These are phyloP conservation scores for Apteryx mantelli DNA, from an alignment of 2,113 vertebrate genomes.

Conservation along the genomic window DNA sequence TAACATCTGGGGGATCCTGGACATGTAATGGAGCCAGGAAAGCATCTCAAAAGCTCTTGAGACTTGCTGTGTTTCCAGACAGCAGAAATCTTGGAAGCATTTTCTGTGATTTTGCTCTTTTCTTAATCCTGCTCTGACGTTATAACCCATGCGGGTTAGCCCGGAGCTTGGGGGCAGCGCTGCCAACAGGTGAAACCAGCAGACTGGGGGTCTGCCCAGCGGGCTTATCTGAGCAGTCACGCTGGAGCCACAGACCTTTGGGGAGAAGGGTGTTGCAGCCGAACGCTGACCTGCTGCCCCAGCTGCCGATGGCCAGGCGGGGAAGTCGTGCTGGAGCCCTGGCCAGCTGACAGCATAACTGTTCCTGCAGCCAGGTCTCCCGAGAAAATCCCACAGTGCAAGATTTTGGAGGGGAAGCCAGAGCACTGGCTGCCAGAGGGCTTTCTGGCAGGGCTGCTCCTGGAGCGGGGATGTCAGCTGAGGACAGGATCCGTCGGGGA, in stretches of 20 bases:
- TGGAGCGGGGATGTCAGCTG: neutral
- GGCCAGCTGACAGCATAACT: neutral
- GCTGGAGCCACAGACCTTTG: neutral
- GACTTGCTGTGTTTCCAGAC: neutral
- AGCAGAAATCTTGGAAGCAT: neutral
- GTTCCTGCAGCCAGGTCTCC: neutral
- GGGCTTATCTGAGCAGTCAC: no score
- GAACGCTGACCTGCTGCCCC: neutral
- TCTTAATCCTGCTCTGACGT: neutral
- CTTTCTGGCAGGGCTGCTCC: neutral
- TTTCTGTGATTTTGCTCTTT: neutral
- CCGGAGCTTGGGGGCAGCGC: no score
- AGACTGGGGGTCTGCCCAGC: neutral
- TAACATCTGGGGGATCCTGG: neutral
- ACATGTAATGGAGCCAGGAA: rapidly evolving
- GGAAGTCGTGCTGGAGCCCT: neutral
- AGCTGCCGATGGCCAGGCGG: no score
- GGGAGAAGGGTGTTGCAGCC: neutral
- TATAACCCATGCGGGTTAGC: no score
- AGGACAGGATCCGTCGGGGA: neutral
- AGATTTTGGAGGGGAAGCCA: neutral
- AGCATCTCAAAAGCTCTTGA: neutral
- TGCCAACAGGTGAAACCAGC: neutral
- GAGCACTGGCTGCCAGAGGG: neutral
- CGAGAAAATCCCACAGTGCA: neutral